Evolutionary conservation across 2,888 invertebrate genomes (phyloP).

Genomic region (Brachypterus glaber): DNA sequence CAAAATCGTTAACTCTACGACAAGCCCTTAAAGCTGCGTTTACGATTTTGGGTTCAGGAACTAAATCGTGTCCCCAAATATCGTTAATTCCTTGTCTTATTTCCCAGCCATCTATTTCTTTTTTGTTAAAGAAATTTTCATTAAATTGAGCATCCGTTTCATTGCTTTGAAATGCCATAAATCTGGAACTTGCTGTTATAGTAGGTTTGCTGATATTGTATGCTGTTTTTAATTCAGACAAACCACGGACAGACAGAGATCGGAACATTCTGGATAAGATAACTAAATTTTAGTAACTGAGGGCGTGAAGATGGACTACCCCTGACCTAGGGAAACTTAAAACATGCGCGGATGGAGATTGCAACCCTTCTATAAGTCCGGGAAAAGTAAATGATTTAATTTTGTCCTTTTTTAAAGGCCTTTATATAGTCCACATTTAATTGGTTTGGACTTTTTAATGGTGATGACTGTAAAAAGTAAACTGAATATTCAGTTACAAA

Average conservation of each 20-base stretch:
- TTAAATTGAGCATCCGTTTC: slow-evolving; percentile 85
- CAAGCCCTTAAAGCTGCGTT: slow-evolving; percentile 82
- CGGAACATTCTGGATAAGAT: slow-evolving; percentile 49
- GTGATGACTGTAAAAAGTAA: too few species aligned
- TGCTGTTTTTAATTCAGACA: slow-evolving; percentile 35
- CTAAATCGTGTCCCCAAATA: slow-evolving; percentile 77
- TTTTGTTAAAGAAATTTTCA: slow-evolving; percentile 73
- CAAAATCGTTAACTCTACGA: slow-evolving; percentile 87
- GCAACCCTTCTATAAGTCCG: too few species aligned
- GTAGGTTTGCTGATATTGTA: slow-evolving; percentile 26
- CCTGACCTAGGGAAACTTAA: too few species aligned
- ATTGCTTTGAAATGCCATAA: slow-evolving; percentile 40
- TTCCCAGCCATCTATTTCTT: slow-evolving; percentile 92
- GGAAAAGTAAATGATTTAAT: too few species aligned
- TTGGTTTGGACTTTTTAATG: too few species aligned
- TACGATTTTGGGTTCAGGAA: slow-evolving; percentile 87
- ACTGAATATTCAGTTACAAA: too few species aligned
- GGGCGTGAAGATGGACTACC: too few species aligned
- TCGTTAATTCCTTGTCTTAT: slow-evolving; percentile 86
- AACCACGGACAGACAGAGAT: slow-evolving; percentile 40
- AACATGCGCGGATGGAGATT: too few species aligned
- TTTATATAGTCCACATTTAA: too few species aligned
- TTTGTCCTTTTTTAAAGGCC: too few species aligned
- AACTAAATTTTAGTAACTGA: too few species aligned
- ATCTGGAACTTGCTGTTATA: slow-evolving; percentile 23